Evolutionary conservation across 2,888 invertebrate species (phyloP), one percentile per base, ranked within the genome.

Genomic region (Empis livida): DNA sequence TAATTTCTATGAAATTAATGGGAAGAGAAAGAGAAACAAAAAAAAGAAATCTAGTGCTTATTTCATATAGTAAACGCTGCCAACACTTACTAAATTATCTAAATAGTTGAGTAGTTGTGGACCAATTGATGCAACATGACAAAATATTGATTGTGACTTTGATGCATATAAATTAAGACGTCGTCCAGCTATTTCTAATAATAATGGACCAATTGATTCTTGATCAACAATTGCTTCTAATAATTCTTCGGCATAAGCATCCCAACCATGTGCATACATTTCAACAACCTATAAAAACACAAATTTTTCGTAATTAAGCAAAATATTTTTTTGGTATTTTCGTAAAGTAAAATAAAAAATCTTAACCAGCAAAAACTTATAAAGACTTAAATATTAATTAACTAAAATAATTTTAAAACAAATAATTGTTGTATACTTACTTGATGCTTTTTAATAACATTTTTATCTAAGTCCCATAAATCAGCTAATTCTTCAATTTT

Each of bases 161-260:
- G 71, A 76, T 56, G 80, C 73, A 54, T 74, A 78, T 42, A 80
- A 74, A 63, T 80, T 79, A 50, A 94, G 68, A 53, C 94, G 75
- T 61, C 85, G 82, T 8, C 86, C 89, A n/a, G 84, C 86, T 46
- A 94, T 78, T 23, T 82, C 78, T 23, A 93, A 67, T 49, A 95
- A 71, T 53, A 84, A 77, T 1, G 77, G 72, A 10, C 88, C 80
- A 48, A 93, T 65, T 40, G 75, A 68, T 56, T 79, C 78, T n/a
- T 78, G 77, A 51, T 87, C 82, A 47, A 75, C 76, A 6, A 91
- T 76, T 16, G 79, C 71, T 13, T 76, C 67, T 30, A 87, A 68
- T 44, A 84, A 71, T 71, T 82, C 72, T 55, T 73, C 74, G 5
- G 77, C 80, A 42, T 79, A 62, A 5, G 63, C 59, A 63, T 82